Evolutionary conservation across 1,140 invertebrate species (phyloP), one percentile per base, ranked within the genome.

Genomic region (Telenomus remus): DNA sequence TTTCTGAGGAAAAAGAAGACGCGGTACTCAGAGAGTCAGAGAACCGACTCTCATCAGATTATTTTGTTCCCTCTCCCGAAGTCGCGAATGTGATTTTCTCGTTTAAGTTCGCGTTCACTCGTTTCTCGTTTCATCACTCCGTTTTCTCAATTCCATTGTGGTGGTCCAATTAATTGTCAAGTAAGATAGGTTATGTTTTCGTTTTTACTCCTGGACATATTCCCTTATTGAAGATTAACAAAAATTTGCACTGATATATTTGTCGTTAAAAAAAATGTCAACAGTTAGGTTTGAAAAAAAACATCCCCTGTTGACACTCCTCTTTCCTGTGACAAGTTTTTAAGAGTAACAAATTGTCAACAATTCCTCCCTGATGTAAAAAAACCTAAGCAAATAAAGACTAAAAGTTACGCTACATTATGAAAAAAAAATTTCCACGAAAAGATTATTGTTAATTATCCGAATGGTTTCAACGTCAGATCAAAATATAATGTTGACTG

Each of bases 111-210:
- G n/a, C n/a, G n/a, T 35, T 35, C 34, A 35, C 34, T 35, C 19
- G 33, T 27, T 27, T 50, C 10, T 7, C 11, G 33, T 6, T 10
- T 35, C 11, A 43, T 43, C 4, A n/a, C 39, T 4, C 8, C 39
- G 4, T 3, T n/a, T 43, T 8, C 39, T 9, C n/a, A n/a, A 11
- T 39, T n/a, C 37, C 37, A 39, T 39, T 39, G 9, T 39, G 3
- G 37, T 4, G 8, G 37, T 39, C 37, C 12, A 44, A 2, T 33
- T 37, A 44, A 48, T 57, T 57, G 44, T 47, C 27, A 37, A 48
- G 55, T 57, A 57, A 48, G 55, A 44, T 0, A 48, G 55, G 55
- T 57, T 57, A 57, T 57, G 55, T 57, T 57, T 48, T 44, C 34
- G 33, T 9, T 34, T 37, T 48, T 57, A 15, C 35, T 14, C 11